Base-by-base conservation (phyloP, 2,888 invertebrate species). In the Escarpia spicata region DNA sequence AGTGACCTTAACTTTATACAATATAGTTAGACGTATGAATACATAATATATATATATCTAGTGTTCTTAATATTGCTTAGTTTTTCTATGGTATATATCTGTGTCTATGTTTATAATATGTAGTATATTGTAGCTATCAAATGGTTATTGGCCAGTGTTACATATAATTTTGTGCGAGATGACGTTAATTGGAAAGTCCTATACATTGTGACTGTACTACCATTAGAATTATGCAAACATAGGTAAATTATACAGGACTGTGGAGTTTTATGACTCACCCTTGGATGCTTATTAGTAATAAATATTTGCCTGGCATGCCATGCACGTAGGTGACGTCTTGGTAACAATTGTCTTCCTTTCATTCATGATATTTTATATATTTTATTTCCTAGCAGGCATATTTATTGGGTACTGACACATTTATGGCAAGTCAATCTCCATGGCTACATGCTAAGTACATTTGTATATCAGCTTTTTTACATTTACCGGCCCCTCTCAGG, bases 1-100 rank as follows among this genome's bases (percentile, higher is more conserved):
- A 75, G 75, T 75, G 75, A 75, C 75, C 75, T 75, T 75, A 75
- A n/a, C 75, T 75, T 75, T 75, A 75, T 75, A n/a, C 75, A 75
- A 75, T 75, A 75, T 75, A 75, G 75, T 75, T 26, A 75, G 26
- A 75, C 75, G n/a, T 75, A 75, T 52, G 15, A 19, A 75, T 75
- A 75, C 75, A 75, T 26, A n/a, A 75, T 8, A 75, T 75, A 75
- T 75, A 75, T 75, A 15, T 15, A 75, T 75, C 75, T 75, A 75
- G 75, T 75, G 75, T 75, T 75, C 75, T 75, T 75, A 75, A 75
- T 75, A 75, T 75, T 75, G 75, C 75, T 75, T 75, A 75, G 75
- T 75, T 75, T 75, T 75, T 75, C 75, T 75, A 75, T 26, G 75
- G 75, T 75, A 75, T 75, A 75, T 75, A 75, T 75, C 75, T 75